Evolutionary conservation across 2,113 vertebrate species (phyloP), one percentile per base, ranked within the genome.

Genomic region (Formicarius rufipectus): DNA sequence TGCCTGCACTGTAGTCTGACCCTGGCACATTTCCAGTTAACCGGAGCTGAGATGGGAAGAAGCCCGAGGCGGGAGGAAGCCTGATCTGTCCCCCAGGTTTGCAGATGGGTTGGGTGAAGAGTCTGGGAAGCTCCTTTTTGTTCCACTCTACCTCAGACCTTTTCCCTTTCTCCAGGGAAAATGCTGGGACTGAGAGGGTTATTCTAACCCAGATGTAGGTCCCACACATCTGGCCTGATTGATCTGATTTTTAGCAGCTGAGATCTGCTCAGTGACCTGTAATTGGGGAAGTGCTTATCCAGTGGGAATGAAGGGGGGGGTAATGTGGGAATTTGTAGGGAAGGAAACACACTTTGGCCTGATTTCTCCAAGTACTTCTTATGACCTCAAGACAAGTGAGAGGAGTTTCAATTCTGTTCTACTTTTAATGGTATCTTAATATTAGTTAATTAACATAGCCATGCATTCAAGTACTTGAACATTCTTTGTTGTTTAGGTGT

Each of bases 401-500:
- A 76, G 78, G 24, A 74, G 14, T 28, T 77, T 84, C 67, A 53
- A 15, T 66, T 62, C 35, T 21, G 17, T 77, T 84, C 28, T 33
- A 55, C 35, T 87, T 89, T n/a, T 47, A 69, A 50, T 24, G 20
- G 27, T 73, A 60, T 5, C 58, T 74, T 78, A 74, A 52, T 58
- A 67, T 33, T 56, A 1, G 1, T 40, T 87, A 58, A 66, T 69
- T 60, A 66, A 47, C 12, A 74, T 6, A 56, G 60, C 10, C 33
- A 7, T 62, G 74, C 45, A 84, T 84, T 84, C 10, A 42, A 73
- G 23, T 59, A 30, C 35, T 56, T 50, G 17, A 66, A 35, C 22
- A 35, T 20, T 69, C 0, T 0, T 45, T 19, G 12, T 15, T 59
- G n/a, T 59, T 89, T 60, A 30, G 21, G 12, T 56, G 19, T 35